phyloP scores from a whole-genome alignment of 2,888 invertebrate genomes.

The Galerucella nymphaeae region DNA sequence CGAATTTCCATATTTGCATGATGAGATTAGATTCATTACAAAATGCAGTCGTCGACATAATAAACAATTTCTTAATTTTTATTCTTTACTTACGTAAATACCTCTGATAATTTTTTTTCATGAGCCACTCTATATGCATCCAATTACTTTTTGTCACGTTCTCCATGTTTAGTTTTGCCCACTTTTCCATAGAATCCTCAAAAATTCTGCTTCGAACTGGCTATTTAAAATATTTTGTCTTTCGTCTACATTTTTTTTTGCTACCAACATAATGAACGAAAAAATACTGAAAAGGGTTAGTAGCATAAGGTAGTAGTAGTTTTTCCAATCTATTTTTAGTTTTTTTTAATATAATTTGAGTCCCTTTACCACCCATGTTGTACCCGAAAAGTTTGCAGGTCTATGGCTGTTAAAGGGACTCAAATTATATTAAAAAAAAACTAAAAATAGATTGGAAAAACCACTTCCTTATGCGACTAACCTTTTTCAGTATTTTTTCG shows the following conservation, averaged over 20 bases:
- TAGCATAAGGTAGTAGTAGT: no score
- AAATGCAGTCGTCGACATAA: constrained; percentile 5
- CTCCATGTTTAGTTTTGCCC: constrained; percentile 43
- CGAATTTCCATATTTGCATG: constrained; percentile 32
- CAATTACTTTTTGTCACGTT: constrained; percentile 50
- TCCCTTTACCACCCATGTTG: no score
- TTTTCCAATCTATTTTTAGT: no score
- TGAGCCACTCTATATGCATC: constrained; percentile 33
- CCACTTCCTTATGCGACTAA: no score
- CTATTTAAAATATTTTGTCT: constrained; percentile 27
- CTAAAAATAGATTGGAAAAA: no score
- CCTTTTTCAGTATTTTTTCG: no score
- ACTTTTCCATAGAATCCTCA: constrained; percentile 32
- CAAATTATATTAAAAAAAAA: no score
- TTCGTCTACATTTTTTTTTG: neutral
- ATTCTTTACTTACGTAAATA: neutral
- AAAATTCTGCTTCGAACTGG: constrained; percentile 30
- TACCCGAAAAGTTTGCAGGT: no score
- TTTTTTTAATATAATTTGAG: no score
- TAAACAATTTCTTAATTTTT: neutral
- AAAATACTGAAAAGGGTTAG: no score
- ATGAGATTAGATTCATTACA: constrained; percentile 18
- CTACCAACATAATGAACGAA: no score
- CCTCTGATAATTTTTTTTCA: neutral
- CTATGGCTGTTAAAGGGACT: no score